Base-by-base conservation (phyloP, 2,113 vertebrate species). In the Nipponia nippon region DNA sequence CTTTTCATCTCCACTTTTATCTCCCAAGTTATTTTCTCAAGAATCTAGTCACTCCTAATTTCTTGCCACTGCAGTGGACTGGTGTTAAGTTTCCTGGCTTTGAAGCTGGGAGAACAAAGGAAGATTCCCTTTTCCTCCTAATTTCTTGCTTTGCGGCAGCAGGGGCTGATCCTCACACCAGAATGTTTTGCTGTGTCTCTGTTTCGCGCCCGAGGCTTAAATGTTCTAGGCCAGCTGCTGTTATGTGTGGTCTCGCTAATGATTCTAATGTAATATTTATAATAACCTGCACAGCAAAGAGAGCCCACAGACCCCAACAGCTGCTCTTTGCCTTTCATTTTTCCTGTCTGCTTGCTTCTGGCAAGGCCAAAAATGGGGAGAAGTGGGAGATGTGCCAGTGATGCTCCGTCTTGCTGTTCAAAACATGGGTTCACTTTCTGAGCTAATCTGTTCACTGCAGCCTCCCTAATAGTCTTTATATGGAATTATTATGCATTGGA, bases 31-130 rank as follows among this genome's bases (percentile, higher is more conserved):
- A 2, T n/a, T 58, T 17, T 40, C 75, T 40, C 0, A 0, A 25
- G 20, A 34, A 8, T 3, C n/a, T 2, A 27, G 36, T 27, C 11
- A 1, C 65, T 44, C 1, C 0, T 30, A 1, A 4, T 2, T 61
- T 16, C 72, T 36, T 7, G 6, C 50, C 5, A 0, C 40, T 13
- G 47, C 22, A 11, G 13, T 1, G 21, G 36, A 3, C 75, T 7
- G 29, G 13, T 27, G 21, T 23, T 21, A 20, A 36, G 53, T 47
- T 80, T 47, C 23, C 27, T 7, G 2, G 85, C 47, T 82, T 18
- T 36, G 72, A 76, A 62, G 63, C 13, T 21, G 50, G 32, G 13
- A 42, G 30, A 89, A 10, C 62, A 30, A 44, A 55, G 53, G 58
- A 11, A 27, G 27, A 10, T 49, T 71, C 62, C 47, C 47, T 30